phyloP scores from a whole-genome alignment of 2,888 invertebrate genomes.

The Drosophila pegasa region DNA sequence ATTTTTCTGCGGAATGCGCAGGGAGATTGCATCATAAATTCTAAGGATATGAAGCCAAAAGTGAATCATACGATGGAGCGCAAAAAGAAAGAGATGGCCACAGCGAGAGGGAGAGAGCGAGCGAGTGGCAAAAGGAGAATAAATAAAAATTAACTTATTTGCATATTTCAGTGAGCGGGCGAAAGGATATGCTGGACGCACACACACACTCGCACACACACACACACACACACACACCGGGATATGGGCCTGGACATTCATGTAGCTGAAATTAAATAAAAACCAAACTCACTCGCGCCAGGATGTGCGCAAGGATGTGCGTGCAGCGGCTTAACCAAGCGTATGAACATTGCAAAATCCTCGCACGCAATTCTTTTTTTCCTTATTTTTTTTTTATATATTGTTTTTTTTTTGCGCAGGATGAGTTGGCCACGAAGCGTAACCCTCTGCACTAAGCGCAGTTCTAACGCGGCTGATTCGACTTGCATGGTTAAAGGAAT shows the following conservation, averaged over 20 bases:
- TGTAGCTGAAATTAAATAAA: slow-evolving; percentile 68
- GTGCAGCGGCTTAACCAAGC: slow-evolving; percentile 66
- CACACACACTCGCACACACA: slow-evolving; percentile 17
- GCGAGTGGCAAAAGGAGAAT: slow-evolving; percentile 40
- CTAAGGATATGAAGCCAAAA: slow-evolving; percentile 58
- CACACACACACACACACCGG: slow-evolving; percentile 4
- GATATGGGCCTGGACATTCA: slow-evolving; percentile 43
- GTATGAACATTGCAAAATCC: slow-evolving; percentile 70
- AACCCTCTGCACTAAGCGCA: slow-evolving; percentile 10
- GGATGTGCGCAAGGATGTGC: slow-evolving; percentile 67
- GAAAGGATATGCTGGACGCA: slow-evolving; percentile 66
- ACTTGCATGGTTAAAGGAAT: background rate
- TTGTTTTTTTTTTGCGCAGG: slow-evolving; percentile 19
- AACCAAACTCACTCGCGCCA: slow-evolving; percentile 55
- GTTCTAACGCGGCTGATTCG: background rate
- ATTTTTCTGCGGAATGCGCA: slow-evolving; percentile 48
- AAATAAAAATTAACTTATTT: slow-evolving; percentile 80
- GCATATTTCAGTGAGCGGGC: slow-evolving; percentile 75
- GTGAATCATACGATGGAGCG: slow-evolving; percentile 64
- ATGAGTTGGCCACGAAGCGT: slow-evolving; percentile 13
- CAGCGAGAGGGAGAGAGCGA: background rate
- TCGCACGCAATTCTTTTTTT: slow-evolving; percentile 60
- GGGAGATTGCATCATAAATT: slow-evolving; percentile 80
- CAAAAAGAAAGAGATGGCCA: background rate
- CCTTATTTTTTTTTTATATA: background rate